Base-by-base conservation (phyloP, 2,888 invertebrate species). In the Drosophila paranaensis region DNA sequence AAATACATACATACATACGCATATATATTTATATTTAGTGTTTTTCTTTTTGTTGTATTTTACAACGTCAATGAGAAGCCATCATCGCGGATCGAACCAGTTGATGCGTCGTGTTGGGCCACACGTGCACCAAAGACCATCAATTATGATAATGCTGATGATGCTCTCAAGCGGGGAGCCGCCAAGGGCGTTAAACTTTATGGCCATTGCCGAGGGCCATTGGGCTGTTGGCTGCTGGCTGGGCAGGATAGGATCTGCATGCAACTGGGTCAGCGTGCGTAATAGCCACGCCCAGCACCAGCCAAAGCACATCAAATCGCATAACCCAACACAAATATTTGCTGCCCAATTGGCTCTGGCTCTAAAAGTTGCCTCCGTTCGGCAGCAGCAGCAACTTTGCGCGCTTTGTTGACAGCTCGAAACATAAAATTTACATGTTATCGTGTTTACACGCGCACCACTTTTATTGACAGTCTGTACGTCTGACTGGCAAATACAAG, bases 391-490 rank as follows among this genome's bases (percentile, higher is more conserved):
- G n/a, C 53, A 37, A 20, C 53, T 53, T 53, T 42, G 56, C 35
- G 48, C 53, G 61, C 56, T 54, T 61, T 78, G 77, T 83, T 79
- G 85, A 77, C 88, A 81, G 83, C 62, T 81, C 74, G 71, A 58
- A 79, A 83, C 86, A 85, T 83, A 68, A 75, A 86, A 86, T 88
- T 86, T 86, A 80, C 88, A 83, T 85, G 79, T 77, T 82, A 82
- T 76, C 79, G 71, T 74, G 74, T 73, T 77, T 71, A 68, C 75
- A 74, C 75, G 71, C 73, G 69, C 71, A 69, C 69, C 65, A 39
- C 58, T 74, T 74, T 64, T 84, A 84, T 84, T 85, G 82, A 82
- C 84, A 71, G 84, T 50, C 71, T 54, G 45, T 63, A 62, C 68
- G 53, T 54, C 54, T 30, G 58, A 48, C 66, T 68, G 73, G 60